These are phyloP conservation scores for Pterocles orientalis DNA, from an alignment of 2,113 vertebrate species.

Conservation along the genomic window DNA sequence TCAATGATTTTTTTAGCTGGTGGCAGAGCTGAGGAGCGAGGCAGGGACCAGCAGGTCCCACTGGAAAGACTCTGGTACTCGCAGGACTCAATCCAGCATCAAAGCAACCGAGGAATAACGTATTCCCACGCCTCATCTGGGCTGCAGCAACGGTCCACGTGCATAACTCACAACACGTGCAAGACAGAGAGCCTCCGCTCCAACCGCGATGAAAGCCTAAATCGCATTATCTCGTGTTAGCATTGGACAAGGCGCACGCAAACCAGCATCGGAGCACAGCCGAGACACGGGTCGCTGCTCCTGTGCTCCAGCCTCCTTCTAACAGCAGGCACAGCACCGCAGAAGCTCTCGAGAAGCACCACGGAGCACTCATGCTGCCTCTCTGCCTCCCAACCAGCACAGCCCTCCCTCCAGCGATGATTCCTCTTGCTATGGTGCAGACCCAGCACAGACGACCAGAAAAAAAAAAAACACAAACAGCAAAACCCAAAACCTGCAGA, in stretches of 20 bases:
- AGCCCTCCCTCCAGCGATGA: neutral
- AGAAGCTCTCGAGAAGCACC: neutral
- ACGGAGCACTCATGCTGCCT: neutral
- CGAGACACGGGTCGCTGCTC: neutral
- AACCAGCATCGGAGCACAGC: fast-evolving
- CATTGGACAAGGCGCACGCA: neutral
- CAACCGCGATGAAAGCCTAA: neutral
- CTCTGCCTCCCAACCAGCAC: neutral
- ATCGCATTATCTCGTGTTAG: neutral
- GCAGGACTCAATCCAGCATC: neutral
- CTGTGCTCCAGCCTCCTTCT: neutral
- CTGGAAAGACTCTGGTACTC: neutral
- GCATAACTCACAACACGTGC: neutral
- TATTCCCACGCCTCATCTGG: neutral
- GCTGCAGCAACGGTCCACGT: neutral
- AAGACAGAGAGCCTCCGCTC: neutral
- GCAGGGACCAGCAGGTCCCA: neutral
- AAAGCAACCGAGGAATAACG: fast-evolving
- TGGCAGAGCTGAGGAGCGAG: neutral
- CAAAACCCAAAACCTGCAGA: neutral
- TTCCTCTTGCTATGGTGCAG: neutral
- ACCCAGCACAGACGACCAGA: neutral
- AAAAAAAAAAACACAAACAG: neutral
- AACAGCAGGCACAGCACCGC: neutral
- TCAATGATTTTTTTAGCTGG: neutral